These are phyloP conservation scores for Vulpes vulpes DNA, from an alignment of 2,113 vertebrate species.

Conservation along the genomic window DNA sequence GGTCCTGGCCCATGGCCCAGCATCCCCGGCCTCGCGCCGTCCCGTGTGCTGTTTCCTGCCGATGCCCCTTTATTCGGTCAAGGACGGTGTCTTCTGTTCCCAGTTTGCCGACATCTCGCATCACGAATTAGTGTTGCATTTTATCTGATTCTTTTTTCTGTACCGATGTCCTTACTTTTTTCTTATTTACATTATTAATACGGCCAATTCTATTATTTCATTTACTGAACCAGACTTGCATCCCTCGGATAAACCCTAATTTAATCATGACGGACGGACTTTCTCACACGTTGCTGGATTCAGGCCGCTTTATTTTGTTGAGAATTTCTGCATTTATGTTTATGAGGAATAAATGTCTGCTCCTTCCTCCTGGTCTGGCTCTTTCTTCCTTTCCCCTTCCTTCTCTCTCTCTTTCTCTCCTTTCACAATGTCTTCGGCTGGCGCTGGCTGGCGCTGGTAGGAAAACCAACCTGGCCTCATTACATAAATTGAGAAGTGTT, in stretches of 20 bases:
- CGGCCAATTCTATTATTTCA: background rate
- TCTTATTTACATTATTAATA: background rate
- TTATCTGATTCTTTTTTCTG: background rate
- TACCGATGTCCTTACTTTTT: background rate
- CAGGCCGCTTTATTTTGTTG: background rate
- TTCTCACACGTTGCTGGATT: background rate
- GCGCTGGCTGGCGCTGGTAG: background rate
- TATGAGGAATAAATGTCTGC: no score
- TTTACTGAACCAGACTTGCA: background rate
- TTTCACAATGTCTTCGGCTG: background rate
- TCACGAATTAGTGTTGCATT: background rate
- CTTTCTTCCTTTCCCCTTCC: background rate
- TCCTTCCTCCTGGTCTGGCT: no score
- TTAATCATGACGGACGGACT: accelerated
- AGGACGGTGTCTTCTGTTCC: no score
- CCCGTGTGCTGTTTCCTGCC: accelerated
- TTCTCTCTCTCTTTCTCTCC: no score
- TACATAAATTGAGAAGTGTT: background rate
- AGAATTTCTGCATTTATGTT: background rate
- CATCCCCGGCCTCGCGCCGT: no score
- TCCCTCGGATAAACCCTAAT: background rate
- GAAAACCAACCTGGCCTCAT: background rate
- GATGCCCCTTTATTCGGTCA: background rate
- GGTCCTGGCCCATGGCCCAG: no score
- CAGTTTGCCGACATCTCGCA: no score